Evolutionary conservation across 2,888 invertebrate genomes (phyloP).

Genomic region (Lasius fuliginosus): DNA sequence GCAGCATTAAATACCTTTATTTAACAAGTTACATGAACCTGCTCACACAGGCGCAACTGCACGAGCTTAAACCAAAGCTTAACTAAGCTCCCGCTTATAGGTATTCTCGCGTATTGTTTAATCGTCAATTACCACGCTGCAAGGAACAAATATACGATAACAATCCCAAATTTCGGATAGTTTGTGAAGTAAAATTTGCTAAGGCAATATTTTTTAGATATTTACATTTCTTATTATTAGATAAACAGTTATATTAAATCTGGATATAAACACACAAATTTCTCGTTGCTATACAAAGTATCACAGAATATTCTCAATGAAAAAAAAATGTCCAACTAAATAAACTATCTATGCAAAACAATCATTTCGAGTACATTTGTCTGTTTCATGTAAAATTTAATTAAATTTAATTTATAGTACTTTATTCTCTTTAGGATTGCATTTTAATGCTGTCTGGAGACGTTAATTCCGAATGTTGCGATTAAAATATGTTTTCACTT

Average conservation of each 20-base stretch:
- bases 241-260: neutral
- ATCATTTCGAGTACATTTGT: neutral
- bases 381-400: neutral
- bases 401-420: neutral
- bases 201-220: neutral
- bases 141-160: conserved; percentile 7
- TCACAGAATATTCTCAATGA: neutral
- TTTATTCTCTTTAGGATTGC: neutral
- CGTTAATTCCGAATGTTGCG: neutral
- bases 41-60: conserved; percentile 65
- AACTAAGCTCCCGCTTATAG: conserved; percentile 72
- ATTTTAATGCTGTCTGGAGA: neutral
- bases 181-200: neutral
- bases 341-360: neutral
- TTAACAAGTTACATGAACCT: conserved; percentile 64
- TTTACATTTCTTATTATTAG: neutral
- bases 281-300: neutral
- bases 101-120: conserved; percentile 71
- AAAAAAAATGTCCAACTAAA: neutral
- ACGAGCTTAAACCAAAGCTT: conserved; percentile 71
- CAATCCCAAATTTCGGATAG: neutral
- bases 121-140: conserved; percentile 63
- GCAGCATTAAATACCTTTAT: conserved; percentile 63
- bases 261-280: neutral
- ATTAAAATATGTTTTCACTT: neutral